Conservation (phyloP, 2,797 vertebrate species). For the Macropus fuliginosus region DNA sequence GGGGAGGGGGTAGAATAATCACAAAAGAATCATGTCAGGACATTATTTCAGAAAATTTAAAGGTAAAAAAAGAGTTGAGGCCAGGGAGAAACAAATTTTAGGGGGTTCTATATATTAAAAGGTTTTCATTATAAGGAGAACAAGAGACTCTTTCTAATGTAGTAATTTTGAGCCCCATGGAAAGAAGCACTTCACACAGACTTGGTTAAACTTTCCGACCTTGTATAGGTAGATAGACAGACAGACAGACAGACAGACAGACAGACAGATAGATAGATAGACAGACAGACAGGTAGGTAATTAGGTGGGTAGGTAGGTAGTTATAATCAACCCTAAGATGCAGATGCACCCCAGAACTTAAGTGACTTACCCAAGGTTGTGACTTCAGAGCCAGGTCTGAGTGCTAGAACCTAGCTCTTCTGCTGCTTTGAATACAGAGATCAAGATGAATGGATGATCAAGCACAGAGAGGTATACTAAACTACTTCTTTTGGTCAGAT, state of each 20-base stretch:
- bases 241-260: neutral
- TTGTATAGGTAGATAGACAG: conserved; percentile 18
- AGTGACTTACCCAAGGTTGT: neutral
- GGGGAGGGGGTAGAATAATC: conserved; percentile 24
- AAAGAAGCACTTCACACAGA: conserved; percentile 58
- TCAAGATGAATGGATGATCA: neutral
- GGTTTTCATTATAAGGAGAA: conserved; percentile 63
- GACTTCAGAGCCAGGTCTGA: neutral
- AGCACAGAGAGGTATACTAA: neutral
- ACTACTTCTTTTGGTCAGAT: neutral
- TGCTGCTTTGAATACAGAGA: neutral
- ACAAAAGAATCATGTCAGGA: conserved; percentile 50
- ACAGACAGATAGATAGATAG: neutral
- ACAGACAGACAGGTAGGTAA: no score
- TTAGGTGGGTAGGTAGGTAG: neutral
- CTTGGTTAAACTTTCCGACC: conserved; percentile 62
- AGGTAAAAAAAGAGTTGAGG: conserved; percentile 62
- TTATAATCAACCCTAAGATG: neutral
- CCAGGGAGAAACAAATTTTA: conserved; percentile 52
- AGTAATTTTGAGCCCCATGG: conserved; percentile 47
- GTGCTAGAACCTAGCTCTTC: neutral
- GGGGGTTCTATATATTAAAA: conserved; percentile 53
- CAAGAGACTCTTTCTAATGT: conserved; percentile 44
- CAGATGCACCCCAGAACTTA: neutral
- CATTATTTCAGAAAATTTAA: conserved; percentile 64